Evolutionary conservation across 2,797 vertebrate species (phyloP), one percentile per base, ranked within the genome.

Genomic region (Danionella dracula): DNA sequence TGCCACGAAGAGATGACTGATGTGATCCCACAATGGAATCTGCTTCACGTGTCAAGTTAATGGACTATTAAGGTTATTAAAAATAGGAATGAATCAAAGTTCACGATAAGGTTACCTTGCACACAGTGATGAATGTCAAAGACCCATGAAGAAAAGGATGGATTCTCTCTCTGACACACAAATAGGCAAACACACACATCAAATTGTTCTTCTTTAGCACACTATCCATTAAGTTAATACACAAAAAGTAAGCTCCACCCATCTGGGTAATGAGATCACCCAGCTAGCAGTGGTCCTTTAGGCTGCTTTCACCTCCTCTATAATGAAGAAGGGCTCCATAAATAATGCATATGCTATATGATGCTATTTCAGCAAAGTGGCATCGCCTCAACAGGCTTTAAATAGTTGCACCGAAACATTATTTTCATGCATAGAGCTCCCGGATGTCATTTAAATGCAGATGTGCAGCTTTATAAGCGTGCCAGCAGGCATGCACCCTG

Each of bases 261-360:
- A 62, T 72, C 71, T 50, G 42, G 73, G 74, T 72, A 69, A 65
- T 72, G 74, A 85, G 84, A 87, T 80, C 87, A 87, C 84, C 84
- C 80, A 67, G 82, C 75, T 72, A 74, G 76, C 72, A 77, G 78
- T 80, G 79, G 79, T 82, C 65, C 75, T 76, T 76, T 66, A 41
- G 75, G 35, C 62, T 11, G 34, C 68, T 45, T 64, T 63, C 58
- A 51, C 73, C 68, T 74, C 77, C 60, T 61, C 82, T 87, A 88
- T 91, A 88, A 91, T 80, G 84, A 82, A 88, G 81, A 82, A 75
- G 78, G 0, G 69, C 69, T 66, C 75, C 66, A 91, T 92, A 90
- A 92, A 93, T 92, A 90, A 93, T 88, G 86, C 84, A 92, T 76
- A 81, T 72, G 74, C 80, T 81, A 78, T 78, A 85, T 68, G 70